These are phyloP conservation scores for Phylloscopus trochiloides DNA, from an alignment of 2,113 vertebrate genomes.

Conservation along the genomic window DNA sequence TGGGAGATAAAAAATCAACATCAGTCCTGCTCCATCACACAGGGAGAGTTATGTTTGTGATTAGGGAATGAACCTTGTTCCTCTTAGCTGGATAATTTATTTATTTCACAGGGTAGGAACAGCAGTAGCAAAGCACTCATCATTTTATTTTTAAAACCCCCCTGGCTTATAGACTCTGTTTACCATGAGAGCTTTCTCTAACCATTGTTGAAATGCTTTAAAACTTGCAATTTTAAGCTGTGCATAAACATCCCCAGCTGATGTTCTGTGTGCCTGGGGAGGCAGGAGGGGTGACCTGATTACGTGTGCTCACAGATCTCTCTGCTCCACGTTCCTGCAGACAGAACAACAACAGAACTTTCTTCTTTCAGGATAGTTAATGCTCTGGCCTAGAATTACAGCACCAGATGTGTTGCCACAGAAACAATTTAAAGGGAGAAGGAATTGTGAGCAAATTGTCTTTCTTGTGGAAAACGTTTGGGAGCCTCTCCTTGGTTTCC, in stretches of 20 bases:
- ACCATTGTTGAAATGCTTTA: not conserved
- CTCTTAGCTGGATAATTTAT: not conserved
- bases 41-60: not conserved
- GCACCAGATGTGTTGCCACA: conserved; percentile 47
- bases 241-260: not conserved
- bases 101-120: not conserved
- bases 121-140: not conserved
- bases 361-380: not conserved
- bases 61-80: not conserved
- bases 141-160: not conserved
- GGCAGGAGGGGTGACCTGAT: not conserved
- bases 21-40: not conserved
- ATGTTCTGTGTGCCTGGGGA: not conserved
- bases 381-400: not conserved
- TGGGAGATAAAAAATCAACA: not conserved
- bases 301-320: not conserved
- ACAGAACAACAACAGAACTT: conserved; percentile 32
- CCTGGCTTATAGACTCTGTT: not conserved
- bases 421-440: conserved; percentile 51
- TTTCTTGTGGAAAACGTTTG: not conserved
- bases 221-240: not conserved
- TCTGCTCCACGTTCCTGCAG: not conserved
- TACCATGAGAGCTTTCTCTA: not conserved
- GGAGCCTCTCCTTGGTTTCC: not conserved
- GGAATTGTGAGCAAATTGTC: not conserved